These are phyloP conservation scores for Mellivora capensis DNA, from an alignment of 2,113 vertebrate species.

Conservation along the genomic window DNA sequence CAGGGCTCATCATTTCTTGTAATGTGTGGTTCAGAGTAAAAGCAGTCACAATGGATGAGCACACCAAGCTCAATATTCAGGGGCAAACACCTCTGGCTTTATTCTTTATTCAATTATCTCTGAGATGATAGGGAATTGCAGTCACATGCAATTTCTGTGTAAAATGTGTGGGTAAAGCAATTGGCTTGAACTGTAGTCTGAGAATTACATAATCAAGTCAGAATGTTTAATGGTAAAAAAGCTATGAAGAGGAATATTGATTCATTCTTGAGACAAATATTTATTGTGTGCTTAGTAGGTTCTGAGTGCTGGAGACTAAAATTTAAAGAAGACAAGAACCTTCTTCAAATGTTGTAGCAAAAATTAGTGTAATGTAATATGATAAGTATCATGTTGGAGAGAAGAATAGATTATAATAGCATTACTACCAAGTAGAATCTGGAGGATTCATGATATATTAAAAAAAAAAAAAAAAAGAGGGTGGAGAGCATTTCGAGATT, in stretches of 20 bases:
- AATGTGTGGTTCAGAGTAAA: neutral
- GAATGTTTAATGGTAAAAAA: neutral
- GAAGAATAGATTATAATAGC: neutral
- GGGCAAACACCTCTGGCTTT: neutral
- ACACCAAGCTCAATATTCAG: neutral
- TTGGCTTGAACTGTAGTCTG: neutral
- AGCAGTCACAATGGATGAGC: neutral
- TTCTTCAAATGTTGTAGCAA: neutral
- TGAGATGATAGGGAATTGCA: neutral
- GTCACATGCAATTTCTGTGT: neutral
- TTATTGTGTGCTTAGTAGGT: neutral
- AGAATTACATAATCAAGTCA: neutral
- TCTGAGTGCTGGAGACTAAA: neutral
- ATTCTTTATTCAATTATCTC: slow-evolving; percentile 1
- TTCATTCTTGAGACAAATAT: neutral
- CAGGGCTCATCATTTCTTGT: neutral
- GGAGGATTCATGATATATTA: neutral
- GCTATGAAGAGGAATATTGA: neutral
- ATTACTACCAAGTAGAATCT: neutral
- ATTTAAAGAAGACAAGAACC: neutral
- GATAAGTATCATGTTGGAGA: neutral
- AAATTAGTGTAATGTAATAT: neutral
- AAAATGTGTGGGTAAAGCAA: neutral
- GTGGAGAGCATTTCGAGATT: neutral
- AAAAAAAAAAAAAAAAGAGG: neutral